Evolutionary conservation across 2,888 invertebrate species (phyloP).

Genomic region (Dynastes grantii): DNA sequence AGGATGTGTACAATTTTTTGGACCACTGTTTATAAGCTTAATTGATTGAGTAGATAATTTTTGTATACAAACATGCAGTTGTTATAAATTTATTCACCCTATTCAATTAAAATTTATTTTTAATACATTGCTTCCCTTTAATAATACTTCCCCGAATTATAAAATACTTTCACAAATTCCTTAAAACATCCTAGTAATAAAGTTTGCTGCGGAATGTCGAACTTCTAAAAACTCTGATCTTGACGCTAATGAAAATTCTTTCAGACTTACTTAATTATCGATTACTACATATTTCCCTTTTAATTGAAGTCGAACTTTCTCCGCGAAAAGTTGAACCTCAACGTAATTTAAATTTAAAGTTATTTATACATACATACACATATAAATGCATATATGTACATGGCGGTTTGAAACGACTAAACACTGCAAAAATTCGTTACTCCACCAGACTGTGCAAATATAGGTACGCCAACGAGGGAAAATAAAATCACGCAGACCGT

Average conservation of each 20-base stretch:
- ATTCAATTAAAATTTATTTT: no score
- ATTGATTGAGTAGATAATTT: no score
- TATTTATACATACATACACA: not conserved
- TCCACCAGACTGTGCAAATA: conserved; percentile 22
- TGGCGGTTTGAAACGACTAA: not conserved
- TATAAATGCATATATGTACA: not conserved
- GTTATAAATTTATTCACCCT: no score
- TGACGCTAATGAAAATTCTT: conserved; percentile 37
- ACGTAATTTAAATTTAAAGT: not conserved
- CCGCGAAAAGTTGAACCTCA: not conserved
- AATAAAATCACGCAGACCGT: conserved; percentile 41
- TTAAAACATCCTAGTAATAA: conserved; percentile 13
- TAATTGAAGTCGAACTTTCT: not conserved
- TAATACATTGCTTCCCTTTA: not conserved
- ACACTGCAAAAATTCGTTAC: conserved; percentile 27
- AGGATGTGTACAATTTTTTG: no score
- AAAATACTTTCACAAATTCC: conserved; percentile 35
- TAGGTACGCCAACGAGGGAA: conserved; percentile 13
- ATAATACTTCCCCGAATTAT: not conserved
- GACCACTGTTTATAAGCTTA: no score
- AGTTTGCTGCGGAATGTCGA: conserved; percentile 25
- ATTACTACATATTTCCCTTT: conserved; percentile 8
- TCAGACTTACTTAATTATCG: conserved; percentile 1
- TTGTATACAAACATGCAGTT: no score
- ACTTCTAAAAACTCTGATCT: not conserved